Conservation (phyloP, 2,113 vertebrate genomes). For the Gallinago paraguaiae region DNA sequence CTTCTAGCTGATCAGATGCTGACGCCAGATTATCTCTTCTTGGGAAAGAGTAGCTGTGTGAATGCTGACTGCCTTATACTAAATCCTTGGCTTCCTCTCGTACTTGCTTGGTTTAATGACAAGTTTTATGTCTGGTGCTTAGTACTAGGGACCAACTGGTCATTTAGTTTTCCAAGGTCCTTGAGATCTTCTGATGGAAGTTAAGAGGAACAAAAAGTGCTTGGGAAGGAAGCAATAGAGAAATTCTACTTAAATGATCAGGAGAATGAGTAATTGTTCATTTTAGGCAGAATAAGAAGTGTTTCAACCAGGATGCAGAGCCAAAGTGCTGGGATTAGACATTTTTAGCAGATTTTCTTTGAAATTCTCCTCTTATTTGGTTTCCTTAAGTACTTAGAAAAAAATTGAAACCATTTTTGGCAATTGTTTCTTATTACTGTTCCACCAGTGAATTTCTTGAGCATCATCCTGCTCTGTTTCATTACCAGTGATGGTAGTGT, state of each 20-base stretch:
- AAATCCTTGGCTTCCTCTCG: neutral
- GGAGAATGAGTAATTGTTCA: neutral
- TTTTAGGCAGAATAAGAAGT: neutral
- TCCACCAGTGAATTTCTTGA: neutral
- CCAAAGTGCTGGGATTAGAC: neutral
- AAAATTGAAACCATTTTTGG: neutral
- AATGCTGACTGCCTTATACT: constrained; percentile 13
- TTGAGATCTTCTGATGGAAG: neutral
- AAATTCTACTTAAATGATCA: neutral
- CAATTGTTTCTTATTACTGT: neutral
- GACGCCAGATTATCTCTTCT: neutral
- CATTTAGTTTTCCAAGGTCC: neutral
- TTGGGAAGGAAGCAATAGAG: neutral
- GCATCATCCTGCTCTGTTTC: neutral
- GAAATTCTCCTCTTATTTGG: neutral
- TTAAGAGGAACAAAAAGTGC: neutral
- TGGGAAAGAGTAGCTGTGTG: neutral
- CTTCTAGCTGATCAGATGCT: constrained; percentile 9
- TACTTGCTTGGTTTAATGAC: neutral
- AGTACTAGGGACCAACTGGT: neutral
- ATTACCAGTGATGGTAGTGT: neutral
- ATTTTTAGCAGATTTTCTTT: neutral
- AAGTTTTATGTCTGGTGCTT: neutral
- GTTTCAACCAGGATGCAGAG: neutral
- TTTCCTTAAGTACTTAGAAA: neutral